Conservation (phyloP, 2,113 vertebrate species). For the Eulemur rufifrons region DNA sequence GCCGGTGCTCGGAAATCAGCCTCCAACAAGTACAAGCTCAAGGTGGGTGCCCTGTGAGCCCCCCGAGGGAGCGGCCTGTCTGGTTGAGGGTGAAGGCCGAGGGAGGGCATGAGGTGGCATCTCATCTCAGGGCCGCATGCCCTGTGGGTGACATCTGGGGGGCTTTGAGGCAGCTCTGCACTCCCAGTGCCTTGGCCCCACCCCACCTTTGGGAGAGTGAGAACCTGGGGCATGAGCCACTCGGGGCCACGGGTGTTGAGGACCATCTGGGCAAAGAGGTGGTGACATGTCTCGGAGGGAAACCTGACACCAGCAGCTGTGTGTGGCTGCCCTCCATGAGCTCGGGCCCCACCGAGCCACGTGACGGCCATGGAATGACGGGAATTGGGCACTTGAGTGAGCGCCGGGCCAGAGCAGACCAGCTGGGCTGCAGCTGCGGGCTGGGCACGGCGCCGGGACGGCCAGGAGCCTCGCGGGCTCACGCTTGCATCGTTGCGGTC, state of each 20-base stretch:
- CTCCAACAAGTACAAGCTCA: conserved; percentile 89
- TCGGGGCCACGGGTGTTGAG: fast-evolving
- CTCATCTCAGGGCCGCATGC: neutral
- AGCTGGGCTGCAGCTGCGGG: neutral
- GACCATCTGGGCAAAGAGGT: neutral
- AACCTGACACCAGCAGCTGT: neutral
- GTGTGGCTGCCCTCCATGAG: neutral
- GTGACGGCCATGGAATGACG: fast-evolving
- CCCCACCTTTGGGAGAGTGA: neutral
- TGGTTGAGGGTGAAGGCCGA: fast-evolving
- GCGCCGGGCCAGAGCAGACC: neutral
- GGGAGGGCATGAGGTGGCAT: fast-evolving
- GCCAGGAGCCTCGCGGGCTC: neutral
- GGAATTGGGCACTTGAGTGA: fast-evolving
- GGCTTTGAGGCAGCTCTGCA: neutral
- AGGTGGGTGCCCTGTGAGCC: conserved; percentile 80
- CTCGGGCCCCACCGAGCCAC: neutral
- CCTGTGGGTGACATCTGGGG: neutral
- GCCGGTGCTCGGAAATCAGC: conserved; percentile 75
- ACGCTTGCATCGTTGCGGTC: fast-evolving
- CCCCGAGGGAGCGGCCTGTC: fast-evolving
- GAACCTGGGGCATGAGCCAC: neutral
- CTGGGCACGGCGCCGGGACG: fast-evolving
- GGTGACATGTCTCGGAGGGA: neutral
- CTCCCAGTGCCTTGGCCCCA: neutral